Base-by-base conservation (phyloP, 2,797 vertebrate genomes). In the Naso thynnoides region DNA sequence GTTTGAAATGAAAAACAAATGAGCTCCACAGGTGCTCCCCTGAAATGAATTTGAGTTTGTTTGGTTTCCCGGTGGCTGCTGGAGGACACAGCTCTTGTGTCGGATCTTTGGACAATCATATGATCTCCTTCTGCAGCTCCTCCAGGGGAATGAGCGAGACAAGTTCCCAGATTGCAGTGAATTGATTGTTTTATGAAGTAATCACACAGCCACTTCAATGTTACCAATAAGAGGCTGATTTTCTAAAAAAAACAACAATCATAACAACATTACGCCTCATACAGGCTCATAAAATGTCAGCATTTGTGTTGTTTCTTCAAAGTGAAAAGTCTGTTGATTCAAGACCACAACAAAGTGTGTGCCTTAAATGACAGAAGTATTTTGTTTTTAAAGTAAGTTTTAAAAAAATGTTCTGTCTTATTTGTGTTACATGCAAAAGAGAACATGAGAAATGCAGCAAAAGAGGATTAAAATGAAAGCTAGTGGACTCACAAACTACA, bases 61-160 rank as follows among this genome's bases (percentile, higher is more conserved):
- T 82, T 65, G 79, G 54, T 60, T 70, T 27, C 69, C 19, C 19
- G 3, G 29, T 72, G 24, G 31, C 63, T 86, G 54, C 74, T 72
- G 77, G 71, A 76, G 75, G 73, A 73, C 58, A 76, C 70, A 72
- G 70, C 80, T 81, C 83, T 85, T 86, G 81, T 76, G 67, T 55
- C 65, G n/a, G 39, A 83, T 82, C 78, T 84, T 77, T 80, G 64
- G 70, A 81, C 58, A 74, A 80, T 89, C 91, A 89, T 89, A 86
- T 88, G 85, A 89, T 88, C 76, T 76, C 54, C 69, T 38, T 66
- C 76, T 82, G 70, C 81, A 70, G 33, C 58, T 71, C 68, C 85
- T 82, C 50, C 24, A 0, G 76, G 78, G 54, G n/a, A 73, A 48
- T 16, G 1, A 52, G 58, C 59, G 36, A 50, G 55, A 73, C 23